Conservation (phyloP, 2,113 vertebrate species). For the Ceratotherium simum region DNA sequence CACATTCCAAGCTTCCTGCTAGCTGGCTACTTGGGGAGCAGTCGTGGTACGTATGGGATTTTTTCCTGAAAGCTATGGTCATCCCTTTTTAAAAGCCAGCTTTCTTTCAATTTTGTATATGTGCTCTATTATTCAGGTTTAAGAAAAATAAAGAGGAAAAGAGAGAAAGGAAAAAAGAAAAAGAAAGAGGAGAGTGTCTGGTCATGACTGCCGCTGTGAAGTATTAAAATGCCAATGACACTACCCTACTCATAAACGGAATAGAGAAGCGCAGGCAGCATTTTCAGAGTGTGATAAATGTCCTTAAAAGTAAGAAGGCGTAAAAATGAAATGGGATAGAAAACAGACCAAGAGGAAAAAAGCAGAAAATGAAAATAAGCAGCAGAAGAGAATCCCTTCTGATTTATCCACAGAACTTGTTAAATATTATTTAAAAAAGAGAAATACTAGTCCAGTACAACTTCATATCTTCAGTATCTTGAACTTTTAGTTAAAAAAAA, state of each 20-base stretch:
- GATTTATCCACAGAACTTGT: background rate
- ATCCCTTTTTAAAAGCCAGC: background rate
- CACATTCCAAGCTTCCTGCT: background rate
- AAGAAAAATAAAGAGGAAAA: background rate
- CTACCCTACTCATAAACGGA: constrained; percentile 3
- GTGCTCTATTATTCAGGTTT: background rate
- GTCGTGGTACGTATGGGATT: background rate
- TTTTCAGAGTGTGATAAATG: constrained; percentile 39
- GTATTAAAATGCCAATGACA: constrained; percentile 47
- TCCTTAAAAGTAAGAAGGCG: constrained; percentile 6
- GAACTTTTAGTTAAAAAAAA: background rate
- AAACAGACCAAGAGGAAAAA: constrained; percentile 55
- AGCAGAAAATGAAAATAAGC: constrained; percentile 8
- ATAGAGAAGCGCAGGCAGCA: background rate
- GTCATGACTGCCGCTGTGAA: background rate
- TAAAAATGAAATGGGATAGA: constrained; percentile 50
- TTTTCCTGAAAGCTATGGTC: background rate
- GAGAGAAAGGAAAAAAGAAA: background rate
- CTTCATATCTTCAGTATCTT: background rate
- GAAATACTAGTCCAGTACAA: background rate
- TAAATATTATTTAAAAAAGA: constrained; percentile 41
- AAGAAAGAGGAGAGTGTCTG: background rate
- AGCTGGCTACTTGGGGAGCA: background rate
- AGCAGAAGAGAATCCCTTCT: constrained; percentile 8
- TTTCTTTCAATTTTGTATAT: background rate